Evolutionary conservation across 1,140 invertebrate genomes (phyloP), one percentile per base, ranked within the genome.

Genomic region (Cyclina sinensis): DNA sequence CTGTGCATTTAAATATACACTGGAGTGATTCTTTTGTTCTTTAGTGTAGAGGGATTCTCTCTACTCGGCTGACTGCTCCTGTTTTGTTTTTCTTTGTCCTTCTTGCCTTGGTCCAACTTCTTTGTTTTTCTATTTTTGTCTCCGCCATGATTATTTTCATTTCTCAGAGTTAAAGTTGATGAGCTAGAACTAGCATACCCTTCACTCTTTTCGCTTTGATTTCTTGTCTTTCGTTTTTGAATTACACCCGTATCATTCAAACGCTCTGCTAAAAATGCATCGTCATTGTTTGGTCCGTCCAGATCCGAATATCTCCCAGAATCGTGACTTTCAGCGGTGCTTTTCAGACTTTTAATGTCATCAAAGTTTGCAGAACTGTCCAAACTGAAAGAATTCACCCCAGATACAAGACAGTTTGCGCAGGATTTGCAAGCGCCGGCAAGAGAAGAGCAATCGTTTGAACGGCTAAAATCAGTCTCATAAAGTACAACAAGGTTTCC

Each of bases 401-500:
- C 7, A 0, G 39, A 65, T 2, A 43, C 51, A 32, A 62, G 57
- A 43, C 51, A 46, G 12, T 11, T 16, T 24, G 21, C 14, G 35
- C 35, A 27, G n/a, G 27, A 51, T 27, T 59, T 57, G 43, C 21
- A 37, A 46, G 74, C 74, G 27, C 70, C 54, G 51, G 76, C 68
- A 73, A 81, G 68, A 76, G 24, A 27, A 39, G 0, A 82, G 27
- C 59, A 43, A 46, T 57, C 30, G 37, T 81, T 43, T 46, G 78
- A n/a, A 51, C 27, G n/a, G 30, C 24, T 74, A 5, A 32, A 24
- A 73, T 39, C 32, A 30, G 59, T 88, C 48, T 90, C 89, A 21
- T 82, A 76, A 27, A 90, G 70, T 43, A 90, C 62, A 7, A 91
- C 84, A 1, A 62, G 62, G 59, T 91, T 91, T 16, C 90, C 90